Base-by-base conservation (phyloP, 2,113 vertebrate genomes). In the Bos indicus region DNA sequence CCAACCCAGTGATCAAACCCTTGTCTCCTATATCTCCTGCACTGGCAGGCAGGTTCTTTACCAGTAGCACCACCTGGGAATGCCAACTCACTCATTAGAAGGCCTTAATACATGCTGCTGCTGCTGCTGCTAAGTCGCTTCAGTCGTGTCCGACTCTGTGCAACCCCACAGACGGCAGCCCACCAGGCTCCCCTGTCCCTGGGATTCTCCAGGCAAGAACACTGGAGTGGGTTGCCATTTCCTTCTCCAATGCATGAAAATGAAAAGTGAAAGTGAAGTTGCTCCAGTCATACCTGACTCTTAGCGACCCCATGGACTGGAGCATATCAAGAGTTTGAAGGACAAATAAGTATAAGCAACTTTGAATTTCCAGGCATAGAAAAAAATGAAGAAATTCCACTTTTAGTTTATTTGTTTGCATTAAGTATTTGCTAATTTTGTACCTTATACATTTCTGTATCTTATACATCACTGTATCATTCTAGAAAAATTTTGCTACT, bases 351-450 rank as follows among this genome's bases (percentile, higher is more conserved):
- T 83, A 87, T 48, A 30, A 86, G 14, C 21, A 6, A 21, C n/a
- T 93, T 90, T 90, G 26, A 95, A 86, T 51, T 94, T 88, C 51
- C 46, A 96, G 59, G 6, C 60, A 71, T 46, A 96, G 28, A 25
- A 88, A 95, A 90, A 77, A 95, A 67, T 36, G 36, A 87, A 64
- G 48, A 54, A 78, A 96, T 84, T 81, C 5, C 21, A 86, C 11
- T 78, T 93, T 95, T 52, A 88, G 54, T 7, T 28, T 87, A 62
- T 64, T 64, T 48, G 57, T 91, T 84, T 71, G 33, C 11, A 28
- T 59, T 59, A 93, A 96, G 33, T 83, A 94, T 94, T 43, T 92
- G 25, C 46, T 84, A 77, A 95, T 92, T 88, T 52, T 52, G 3
- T 60, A 25, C 28, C 54, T 84, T 43, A 48, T 54, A 16, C 5